Conservation (phyloP, 1,140 invertebrate species). For the Pantala flavescens region DNA sequence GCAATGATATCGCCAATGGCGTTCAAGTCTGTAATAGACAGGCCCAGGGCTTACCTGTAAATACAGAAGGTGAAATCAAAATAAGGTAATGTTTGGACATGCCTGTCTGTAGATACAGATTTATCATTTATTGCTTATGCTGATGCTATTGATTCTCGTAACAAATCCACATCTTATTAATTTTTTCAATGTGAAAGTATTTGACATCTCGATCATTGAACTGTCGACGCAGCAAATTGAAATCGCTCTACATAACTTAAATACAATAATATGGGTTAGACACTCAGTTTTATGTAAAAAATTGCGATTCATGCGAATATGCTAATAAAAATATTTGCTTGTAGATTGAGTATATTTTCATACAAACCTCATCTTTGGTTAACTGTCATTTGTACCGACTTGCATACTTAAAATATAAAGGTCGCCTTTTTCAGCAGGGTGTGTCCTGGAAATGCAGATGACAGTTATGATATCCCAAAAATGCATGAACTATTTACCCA, state of each 20-base stretch:
- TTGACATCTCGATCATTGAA: conserved; percentile 2
- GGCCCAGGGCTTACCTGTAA: neutral
- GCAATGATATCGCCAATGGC: neutral
- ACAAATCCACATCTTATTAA: too few relatives aligned
- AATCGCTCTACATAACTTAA: neutral
- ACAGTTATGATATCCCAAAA: conserved; percentile 27
- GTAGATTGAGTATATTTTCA: too few relatives aligned
- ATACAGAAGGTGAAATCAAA: too few relatives aligned
- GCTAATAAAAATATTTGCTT: neutral
- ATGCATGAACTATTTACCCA: conserved; percentile 85
- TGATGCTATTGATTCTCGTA: too few relatives aligned
- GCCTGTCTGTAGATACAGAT: too few relatives aligned
- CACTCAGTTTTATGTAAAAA: neutral
- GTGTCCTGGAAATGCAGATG: neutral
- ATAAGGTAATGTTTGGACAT: too few relatives aligned
- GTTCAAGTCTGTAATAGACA: neutral
- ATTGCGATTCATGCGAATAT: neutral
- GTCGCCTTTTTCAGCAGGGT: neutral
- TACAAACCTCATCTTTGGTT: too few relatives aligned
- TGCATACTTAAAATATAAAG: too few relatives aligned
- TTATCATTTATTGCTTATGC: too few relatives aligned
- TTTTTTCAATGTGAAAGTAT: too few relatives aligned
- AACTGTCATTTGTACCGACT: too few relatives aligned
- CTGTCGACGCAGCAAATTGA: conserved; percentile 3
- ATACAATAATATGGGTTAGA: neutral